A percentile compares a stretch with the other conserved stretches of the same genome.
Conservation (phyloP, 2,797 vertebrate species). For the Mormyrus hasselquistii region DNA sequence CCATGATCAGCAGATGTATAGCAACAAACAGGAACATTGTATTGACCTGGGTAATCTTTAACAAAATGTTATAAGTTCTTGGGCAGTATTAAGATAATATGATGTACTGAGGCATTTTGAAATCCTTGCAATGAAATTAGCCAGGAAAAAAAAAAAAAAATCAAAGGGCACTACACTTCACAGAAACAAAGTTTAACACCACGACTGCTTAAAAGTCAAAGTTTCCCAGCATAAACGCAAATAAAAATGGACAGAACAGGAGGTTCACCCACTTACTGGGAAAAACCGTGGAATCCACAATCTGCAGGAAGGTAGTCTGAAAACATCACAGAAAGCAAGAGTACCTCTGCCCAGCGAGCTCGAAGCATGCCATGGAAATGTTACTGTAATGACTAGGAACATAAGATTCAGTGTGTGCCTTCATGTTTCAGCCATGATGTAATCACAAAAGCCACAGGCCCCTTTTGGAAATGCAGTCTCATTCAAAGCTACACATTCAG, state of each 20-base stretch:
- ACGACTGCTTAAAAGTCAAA: background rate
- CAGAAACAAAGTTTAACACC: background rate
- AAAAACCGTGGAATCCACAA: slow-evolving; percentile 4
- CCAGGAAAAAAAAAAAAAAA: background rate
- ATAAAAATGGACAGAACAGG: background rate
- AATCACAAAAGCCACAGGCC: background rate
- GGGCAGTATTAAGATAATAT: background rate
- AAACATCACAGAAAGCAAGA: background rate
- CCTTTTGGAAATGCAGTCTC: background rate
- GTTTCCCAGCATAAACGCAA: background rate
- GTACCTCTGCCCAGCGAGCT: background rate
- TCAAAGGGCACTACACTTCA: background rate
- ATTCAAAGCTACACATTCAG: background rate
- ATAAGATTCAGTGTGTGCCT: background rate
- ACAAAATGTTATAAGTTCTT: background rate
- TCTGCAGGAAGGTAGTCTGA: slow-evolving; percentile 8
- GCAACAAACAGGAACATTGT: background rate
- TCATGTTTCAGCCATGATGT: background rate
- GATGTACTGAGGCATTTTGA: too few species aligned
- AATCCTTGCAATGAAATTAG: too few species aligned
- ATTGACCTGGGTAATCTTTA: background rate
- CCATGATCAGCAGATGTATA: background rate
- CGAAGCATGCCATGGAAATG: background rate
- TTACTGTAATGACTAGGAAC: background rate
- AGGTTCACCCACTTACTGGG: slow-evolving; percentile 22